Conservation (phyloP, 2,797 vertebrate species). For the Buphagus erythrorhynchus region DNA sequence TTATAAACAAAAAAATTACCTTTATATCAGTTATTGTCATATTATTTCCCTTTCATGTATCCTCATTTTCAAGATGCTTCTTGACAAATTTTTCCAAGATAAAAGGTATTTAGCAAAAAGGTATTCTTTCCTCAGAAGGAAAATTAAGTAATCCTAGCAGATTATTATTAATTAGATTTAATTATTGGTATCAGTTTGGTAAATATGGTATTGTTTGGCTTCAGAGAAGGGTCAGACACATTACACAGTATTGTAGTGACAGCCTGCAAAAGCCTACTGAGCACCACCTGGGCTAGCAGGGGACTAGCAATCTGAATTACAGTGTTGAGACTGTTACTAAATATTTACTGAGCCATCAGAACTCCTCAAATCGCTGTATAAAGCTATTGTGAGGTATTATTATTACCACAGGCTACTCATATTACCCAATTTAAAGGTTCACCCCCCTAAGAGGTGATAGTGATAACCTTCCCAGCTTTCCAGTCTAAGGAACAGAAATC, state of each 20-base stretch:
- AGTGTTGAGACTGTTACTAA: not conserved
- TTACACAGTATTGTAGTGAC: not conserved
- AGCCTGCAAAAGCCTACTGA: not conserved
- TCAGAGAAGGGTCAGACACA: not conserved
- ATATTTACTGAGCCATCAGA: not conserved
- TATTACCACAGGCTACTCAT: not conserved
- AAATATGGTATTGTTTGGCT: not conserved
- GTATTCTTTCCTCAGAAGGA: not conserved
- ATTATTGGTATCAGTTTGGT: not conserved
- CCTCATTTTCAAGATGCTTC: not conserved
- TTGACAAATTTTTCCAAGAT: not conserved
- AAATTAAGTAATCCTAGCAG: not conserved
- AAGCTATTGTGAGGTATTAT: not conserved
- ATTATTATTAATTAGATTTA: not conserved
- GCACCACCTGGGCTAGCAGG: not conserved
- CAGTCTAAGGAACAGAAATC: not conserved
- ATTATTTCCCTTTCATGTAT: not conserved
- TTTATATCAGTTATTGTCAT: not conserved
- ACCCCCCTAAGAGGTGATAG: not conserved
- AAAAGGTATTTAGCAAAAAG: not conserved
- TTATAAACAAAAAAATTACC: not conserved
- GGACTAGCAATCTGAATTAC: not conserved
- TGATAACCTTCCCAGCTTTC: not conserved
- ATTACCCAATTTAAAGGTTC: not conserved
- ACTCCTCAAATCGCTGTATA: not conserved